Base-by-base conservation (phyloP, 1,140 invertebrate genomes). In the Mycetomoellerius zeteki region DNA sequence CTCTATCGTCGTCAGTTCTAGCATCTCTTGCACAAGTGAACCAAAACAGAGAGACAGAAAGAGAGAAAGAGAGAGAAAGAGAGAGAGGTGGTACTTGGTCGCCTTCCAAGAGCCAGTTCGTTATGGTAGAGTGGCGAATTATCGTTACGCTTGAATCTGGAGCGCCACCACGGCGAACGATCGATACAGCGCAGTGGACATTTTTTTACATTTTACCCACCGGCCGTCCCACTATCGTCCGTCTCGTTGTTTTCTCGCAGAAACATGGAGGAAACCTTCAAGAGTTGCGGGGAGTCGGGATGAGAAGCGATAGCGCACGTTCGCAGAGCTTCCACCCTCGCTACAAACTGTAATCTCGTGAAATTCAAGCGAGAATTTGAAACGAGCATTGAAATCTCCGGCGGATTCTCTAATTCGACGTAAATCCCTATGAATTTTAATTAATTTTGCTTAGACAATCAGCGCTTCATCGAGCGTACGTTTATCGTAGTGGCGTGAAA, bases 81-180 rank as follows among this genome's bases (percentile, higher is more conserved):
- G n/a, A 50, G 27, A 27, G 16, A 21, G 24, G 12, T 37, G n/a
- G 12, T 54, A 76, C 54, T 80, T 54, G 58, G 60, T 3, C 62
- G 14, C 27, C 82, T 47, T 58, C 77, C 77, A 73, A 75, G 78
- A 76, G 76, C 33, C 72, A 60, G 77, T 89, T 90, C 85, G 87
- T 90, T 91, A 91, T 58, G 43, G 58, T 73, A 77, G 81, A 87
- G 52, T 84, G 81, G 88, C 87, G 87, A 91, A 91, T 91, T 88
- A 90, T 91, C 90, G 90, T 91, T 89, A 91, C 69, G 75, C 71
- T 60, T 80, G 90, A 91, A 91, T 91, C 80, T 91, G 67, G 87
- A 91, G 50, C 87, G 84, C n/a, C 50, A 30, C 24, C 73, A n/a
- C n/a, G 47, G 16, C 47, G 47, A 62, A 80, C 76, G 77, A 90